Percentiles rank a stretch among this genome's conserved stretches.
Conservation (phyloP, 1,140 invertebrate genomes). For the Drosophila teissieri region DNA sequence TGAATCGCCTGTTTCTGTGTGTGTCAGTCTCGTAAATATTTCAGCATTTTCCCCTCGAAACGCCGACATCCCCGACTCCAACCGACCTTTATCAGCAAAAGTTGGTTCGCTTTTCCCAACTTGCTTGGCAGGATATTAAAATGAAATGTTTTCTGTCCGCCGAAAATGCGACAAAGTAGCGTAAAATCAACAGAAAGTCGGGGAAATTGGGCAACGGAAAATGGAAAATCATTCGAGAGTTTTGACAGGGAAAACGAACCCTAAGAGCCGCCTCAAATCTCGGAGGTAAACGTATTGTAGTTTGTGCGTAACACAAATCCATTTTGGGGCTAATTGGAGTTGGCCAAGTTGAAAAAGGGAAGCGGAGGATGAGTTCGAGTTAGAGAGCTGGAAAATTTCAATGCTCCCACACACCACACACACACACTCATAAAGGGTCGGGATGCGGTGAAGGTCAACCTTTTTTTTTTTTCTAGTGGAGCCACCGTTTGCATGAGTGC, state of each 20-base stretch:
- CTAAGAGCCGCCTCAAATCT: conserved; percentile 46
- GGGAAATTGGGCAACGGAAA: conserved; percentile 20
- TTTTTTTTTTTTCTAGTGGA: conserved; percentile 24
- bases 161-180: conserved; percentile 58
- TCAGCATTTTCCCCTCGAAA: conserved; percentile 56
- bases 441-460: conserved; percentile 57
- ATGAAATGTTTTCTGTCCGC: conserved; percentile 77
- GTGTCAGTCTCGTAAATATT: conserved; percentile 66
- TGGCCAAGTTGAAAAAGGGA: conserved; percentile 47
- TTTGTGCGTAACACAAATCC: conserved; percentile 75
- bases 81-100: conserved; percentile 29
- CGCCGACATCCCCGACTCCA: not conserved
- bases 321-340: conserved; percentile 79
- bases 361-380: not conserved
- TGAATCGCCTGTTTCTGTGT: conserved; percentile 17
- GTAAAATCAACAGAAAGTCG: conserved; percentile 46
- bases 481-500: conserved; percentile 42
- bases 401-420: conserved; percentile 18
- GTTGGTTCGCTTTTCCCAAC: conserved; percentile 24
- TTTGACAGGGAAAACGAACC: conserved; percentile 9
- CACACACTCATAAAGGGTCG: conserved; percentile 15
- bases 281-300: conserved; percentile 64
- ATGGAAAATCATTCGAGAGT: conserved; percentile 34
- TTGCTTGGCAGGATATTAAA: conserved; percentile 66
- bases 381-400: conserved; percentile 53